Percentiles rank a stretch among this genome's conserved stretches.
phyloP scores from a whole-genome alignment of 2,113 vertebrate species.

The Coreoperca whiteheadi region DNA sequence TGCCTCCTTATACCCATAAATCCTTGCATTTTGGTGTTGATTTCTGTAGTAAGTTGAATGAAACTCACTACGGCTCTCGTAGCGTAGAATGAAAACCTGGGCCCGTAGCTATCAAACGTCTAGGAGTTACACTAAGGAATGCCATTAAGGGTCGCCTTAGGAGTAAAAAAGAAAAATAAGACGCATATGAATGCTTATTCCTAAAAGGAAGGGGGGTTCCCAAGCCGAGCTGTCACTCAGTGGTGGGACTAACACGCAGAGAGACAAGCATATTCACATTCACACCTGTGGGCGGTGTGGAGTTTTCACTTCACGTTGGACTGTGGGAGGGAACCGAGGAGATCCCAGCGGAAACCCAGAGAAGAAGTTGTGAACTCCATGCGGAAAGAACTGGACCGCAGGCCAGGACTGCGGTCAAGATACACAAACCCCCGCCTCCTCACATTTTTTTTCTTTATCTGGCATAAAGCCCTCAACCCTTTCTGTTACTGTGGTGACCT shows the following conservation, averaged over 20 bases:
- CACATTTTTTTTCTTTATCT: background rate
- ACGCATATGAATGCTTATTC: background rate
- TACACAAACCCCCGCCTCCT: background rate
- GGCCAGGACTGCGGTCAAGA: no score
- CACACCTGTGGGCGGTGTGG: background rate
- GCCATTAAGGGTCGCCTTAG: no score
- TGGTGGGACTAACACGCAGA: background rate
- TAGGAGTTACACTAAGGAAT: background rate
- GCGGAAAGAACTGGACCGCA: no score
- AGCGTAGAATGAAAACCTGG: background rate
- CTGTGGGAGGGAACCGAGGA: background rate
- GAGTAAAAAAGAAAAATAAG: no score
- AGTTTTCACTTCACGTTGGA: background rate
- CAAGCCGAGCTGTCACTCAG: background rate
- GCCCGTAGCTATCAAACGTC: background rate
- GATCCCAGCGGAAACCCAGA: background rate
- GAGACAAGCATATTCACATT: background rate
- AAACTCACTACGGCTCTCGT: background rate
- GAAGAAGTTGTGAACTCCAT: background rate
- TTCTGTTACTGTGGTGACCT: no score
- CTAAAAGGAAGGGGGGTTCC: background rate
- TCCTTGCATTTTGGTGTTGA: background rate
- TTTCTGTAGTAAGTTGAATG: background rate
- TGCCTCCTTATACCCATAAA: background rate
- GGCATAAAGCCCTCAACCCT: background rate